phyloP scores from a whole-genome alignment of 2,888 invertebrate genomes.

The Netelia virgata region DNA sequence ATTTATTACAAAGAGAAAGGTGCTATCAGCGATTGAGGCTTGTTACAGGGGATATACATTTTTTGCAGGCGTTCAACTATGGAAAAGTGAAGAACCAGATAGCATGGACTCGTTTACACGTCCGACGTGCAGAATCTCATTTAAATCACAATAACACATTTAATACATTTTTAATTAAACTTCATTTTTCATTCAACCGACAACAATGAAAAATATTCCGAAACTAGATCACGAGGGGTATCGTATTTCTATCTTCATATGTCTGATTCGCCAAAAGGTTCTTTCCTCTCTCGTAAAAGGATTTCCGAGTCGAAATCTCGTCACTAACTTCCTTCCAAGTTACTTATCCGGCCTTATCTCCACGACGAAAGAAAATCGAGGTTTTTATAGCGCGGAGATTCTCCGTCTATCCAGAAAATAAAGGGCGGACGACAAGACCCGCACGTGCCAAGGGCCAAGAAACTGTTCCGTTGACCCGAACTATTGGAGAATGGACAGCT shows the following conservation, averaged over 20 bases:
- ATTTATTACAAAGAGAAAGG: too few relatives aligned
- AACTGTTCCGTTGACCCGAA: not conserved
- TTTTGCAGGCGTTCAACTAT: too few relatives aligned
- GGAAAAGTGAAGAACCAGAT: too few relatives aligned
- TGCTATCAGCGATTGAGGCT: too few relatives aligned
- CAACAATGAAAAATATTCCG: too few relatives aligned
- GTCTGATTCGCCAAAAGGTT: conserved; percentile 36
- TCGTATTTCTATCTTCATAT: conserved; percentile 17
- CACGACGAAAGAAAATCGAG: conserved; percentile 49
- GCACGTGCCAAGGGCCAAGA: too few relatives aligned
- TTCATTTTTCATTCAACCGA: not conserved
- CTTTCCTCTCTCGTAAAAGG: not conserved
- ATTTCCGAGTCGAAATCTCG: conserved; percentile 27
- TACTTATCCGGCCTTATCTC: conserved; percentile 33
- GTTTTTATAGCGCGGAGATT: conserved; percentile 30
- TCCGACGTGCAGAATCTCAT: too few relatives aligned
- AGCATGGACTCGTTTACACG: too few relatives aligned
- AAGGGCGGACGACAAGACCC: not conserved
- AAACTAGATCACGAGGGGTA: conserved; percentile 1
- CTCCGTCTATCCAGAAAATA: not conserved
- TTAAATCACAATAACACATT: too few relatives aligned
- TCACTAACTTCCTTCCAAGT: conserved; percentile 30
- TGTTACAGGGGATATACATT: too few relatives aligned
- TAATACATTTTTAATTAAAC: conserved; percentile 1
- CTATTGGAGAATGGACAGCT: not conserved